Evolutionary conservation across 2,797 vertebrate genomes (phyloP).

Genomic region (Miichthys miiuy): DNA sequence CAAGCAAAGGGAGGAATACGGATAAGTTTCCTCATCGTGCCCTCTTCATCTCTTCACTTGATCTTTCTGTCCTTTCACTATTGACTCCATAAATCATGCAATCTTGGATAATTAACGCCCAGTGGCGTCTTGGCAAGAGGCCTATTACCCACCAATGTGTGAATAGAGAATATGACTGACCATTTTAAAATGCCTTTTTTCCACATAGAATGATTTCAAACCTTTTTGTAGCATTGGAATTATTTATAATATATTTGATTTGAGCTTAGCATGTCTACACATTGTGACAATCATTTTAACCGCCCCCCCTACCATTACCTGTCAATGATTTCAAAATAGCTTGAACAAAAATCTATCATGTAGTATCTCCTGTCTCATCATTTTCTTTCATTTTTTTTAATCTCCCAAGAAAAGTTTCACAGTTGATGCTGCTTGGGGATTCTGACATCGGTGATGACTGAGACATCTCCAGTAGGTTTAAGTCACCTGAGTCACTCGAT

Average conservation of each 20-base stretch:
- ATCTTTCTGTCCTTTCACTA: constrained; percentile 71
- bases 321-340: constrained; percentile 47
- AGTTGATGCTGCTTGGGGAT: constrained; percentile 42
- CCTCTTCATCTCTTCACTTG: constrained; percentile 67
- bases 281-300: constrained; percentile 43
- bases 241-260: constrained; percentile 34
- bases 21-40: constrained; percentile 69
- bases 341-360: constrained; percentile 25
- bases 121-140: constrained; percentile 54
- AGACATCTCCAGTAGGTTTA: constrained; percentile 34
- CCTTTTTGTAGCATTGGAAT: constrained; percentile 16
- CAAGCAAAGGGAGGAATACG: constrained; percentile 67
- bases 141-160: constrained; percentile 31
- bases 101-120: constrained; percentile 70
- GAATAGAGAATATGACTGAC: constrained; percentile 29
- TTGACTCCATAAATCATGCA: constrained; percentile 75
- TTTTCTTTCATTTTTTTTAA: constrained; percentile 19
- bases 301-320: constrained; percentile 5
- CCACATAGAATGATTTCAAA: background rate
- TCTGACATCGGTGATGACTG: constrained; percentile 30
- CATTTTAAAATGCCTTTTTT: constrained; percentile 31
- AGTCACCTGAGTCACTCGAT: constrained; percentile 35
- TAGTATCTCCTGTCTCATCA: constrained; percentile 15
- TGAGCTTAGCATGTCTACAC: constrained; percentile 22
- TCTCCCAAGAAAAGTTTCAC: constrained; percentile 5